Evolutionary conservation across 2,113 vertebrate genomes (phyloP), one percentile per base, ranked within the genome.

Genomic region (Phaethornis superciliosus): DNA sequence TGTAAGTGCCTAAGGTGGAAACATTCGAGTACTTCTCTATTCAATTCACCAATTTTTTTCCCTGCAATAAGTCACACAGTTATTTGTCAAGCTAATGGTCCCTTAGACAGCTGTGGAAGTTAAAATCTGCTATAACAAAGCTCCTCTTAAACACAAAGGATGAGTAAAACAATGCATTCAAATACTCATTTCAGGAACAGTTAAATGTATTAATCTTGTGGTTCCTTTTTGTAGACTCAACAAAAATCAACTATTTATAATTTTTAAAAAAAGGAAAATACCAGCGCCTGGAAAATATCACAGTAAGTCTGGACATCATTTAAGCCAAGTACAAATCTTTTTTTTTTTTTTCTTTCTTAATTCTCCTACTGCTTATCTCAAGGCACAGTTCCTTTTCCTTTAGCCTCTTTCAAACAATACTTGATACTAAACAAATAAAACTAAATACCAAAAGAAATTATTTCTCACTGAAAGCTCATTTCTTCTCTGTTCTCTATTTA

Each of bases 351-450:
- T 35, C 49, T 89, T 93, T 72, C 65, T 33, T 22, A 40, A 40
- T 44, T 96, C 94, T 85, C 42, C 55, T 77, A 88, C 70, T 87
- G 75, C 95, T 97, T 98, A 97, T 97, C 97, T 96, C 94, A 95
- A 95, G 18, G 14, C 79, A 95, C 92, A 96, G 93, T 86, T 96
- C 94, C 95, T 96, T 97, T 95, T 97, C 94, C 95, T 95, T 94
- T 81, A 89, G 85, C 26, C 68, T 85, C 71, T 95, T 96, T 97
- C 79, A 96, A 97, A 97, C 96, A 97, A 96, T 96, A 96, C 85
- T 95, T n/a, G 54, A 96, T 83, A 85, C 79, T 89, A 94, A 96
- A 95, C 90, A 97, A 97, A 96, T 85, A 95, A 81, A 96, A 88
- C 62, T 56, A 68, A 86, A 92, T 11, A 95, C 37, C 32, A 94